Base-by-base conservation (phyloP, 1,140 invertebrate genomes). In the Scaptodrosophila lebanonensis region DNA sequence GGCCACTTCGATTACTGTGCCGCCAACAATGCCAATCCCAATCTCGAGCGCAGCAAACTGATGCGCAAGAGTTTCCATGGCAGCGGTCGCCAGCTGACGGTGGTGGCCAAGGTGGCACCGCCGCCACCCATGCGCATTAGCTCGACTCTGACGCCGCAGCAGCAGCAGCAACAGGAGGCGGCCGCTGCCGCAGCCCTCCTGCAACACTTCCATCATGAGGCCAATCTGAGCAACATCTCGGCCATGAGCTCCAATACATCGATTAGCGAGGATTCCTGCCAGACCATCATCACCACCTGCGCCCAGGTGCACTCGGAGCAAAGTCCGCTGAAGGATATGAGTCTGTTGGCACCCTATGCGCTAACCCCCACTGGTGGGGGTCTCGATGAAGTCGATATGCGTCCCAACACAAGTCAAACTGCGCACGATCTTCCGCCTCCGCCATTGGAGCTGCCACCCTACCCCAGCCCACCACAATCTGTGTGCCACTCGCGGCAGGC, bases 31-130 rank as follows among this genome's bases (percentile, higher is more conserved):
- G 88, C 92, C 6, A 95, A 95, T 88, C 93, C 94, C 1, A 95
- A 95, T 75, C 88, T 95, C 15, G 94, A 96, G 84, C 89, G 93
- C 64, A 95, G 94, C 88, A 94, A 93, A 76, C 87, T 96, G 35
- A 96, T 95, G 94, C 90, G 94, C 69, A 96, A 95, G 72, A 95
- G 94, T 86, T 95, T 95, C 84, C 93, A 95, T 84, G 93, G 93
- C 17, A 95, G 93, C 73, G 92, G 92, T 3, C 91, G 93, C 0
- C 94, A 94, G 86, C 85, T 95, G 50, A 93, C 93, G 17, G 92
- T 92, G 44, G 92, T 94, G 12, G 83, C 84, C 17, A 95, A 95
- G 89, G 94, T 96, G 11, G 94, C 94, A 8, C 94, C 94, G 8
- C 94, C 95, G 35, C 94, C 94, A 36, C 95, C 95, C 38, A 89